These are phyloP conservation scores for Lapara coniferarum DNA, from an alignment of 2,888 invertebrate species.

Conservation along the genomic window DNA sequence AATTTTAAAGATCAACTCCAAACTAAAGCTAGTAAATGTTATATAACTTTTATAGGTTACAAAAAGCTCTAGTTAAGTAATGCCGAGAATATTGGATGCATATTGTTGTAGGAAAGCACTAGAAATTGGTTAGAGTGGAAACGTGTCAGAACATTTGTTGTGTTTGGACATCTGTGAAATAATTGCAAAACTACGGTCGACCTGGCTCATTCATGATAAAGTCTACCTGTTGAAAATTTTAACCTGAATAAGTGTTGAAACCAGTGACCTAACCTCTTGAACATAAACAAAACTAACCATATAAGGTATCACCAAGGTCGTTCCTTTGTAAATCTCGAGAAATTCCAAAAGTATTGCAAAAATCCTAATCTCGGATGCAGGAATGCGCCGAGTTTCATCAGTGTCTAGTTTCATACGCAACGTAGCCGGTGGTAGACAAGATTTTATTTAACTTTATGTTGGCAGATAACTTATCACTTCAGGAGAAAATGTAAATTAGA, in stretches of 20 bases:
- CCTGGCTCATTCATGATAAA: no score
- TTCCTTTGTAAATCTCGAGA: conserved; percentile 14
- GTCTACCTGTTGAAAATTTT: neutral
- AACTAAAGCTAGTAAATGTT: neutral
- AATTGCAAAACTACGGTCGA: no score
- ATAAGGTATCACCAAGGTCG: conserved; percentile 1
- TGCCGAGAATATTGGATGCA: no score
- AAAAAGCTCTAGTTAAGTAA: no score
- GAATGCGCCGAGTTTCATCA: conserved; percentile 11
- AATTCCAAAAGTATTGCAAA: conserved; percentile 24
- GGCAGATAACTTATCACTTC: no score
- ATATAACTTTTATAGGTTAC: neutral
- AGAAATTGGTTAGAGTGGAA: no score
- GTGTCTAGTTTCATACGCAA: conserved; percentile 21
- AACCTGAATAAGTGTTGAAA: neutral
- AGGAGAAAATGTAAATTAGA: no score
- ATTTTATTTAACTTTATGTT: neutral
- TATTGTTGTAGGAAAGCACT: no score
- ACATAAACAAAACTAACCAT: neutral
- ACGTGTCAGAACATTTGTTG: no score
- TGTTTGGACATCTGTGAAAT: no score
- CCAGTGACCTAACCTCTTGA: neutral
- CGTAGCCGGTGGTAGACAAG: neutral
- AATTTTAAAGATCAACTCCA: neutral
- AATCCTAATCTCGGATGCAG: conserved; percentile 19